Percentiles rank a stretch among this genome's conserved stretches.
These are phyloP conservation scores for Plectropomus leopardus DNA, from an alignment of 2,113 vertebrate species.

Conservation along the genomic window DNA sequence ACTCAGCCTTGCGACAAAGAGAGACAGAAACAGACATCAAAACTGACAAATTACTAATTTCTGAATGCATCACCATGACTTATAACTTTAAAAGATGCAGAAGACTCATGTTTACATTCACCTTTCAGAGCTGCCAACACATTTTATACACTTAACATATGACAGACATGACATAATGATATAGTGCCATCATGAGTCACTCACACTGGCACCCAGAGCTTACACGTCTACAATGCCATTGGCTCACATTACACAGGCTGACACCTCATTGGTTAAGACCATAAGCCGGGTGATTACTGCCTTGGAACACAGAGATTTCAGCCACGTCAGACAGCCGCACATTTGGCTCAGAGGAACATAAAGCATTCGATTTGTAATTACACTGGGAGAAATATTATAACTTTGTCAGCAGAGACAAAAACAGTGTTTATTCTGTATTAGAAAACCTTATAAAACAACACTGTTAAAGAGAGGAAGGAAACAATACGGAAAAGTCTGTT, in stretches of 20 bases:
- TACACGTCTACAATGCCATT: slow-evolving; percentile 33
- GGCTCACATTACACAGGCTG: slow-evolving; percentile 45
- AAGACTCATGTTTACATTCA: background rate
- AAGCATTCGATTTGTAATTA: slow-evolving; percentile 40
- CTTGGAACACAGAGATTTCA: slow-evolving; percentile 41
- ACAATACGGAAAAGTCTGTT: background rate
- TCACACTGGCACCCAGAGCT: slow-evolving; percentile 40
- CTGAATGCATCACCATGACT: background rate
- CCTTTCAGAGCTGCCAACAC: background rate
- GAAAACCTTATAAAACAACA: background rate
- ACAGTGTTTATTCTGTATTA: background rate
- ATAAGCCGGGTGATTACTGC: slow-evolving; percentile 60
- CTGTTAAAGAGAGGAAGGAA: background rate
- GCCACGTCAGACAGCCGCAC: slow-evolving; percentile 22
- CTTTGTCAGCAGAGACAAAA: background rate
- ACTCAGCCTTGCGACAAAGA: slow-evolving; percentile 87
- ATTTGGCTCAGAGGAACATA: slow-evolving; percentile 6
- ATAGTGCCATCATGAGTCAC: slow-evolving; percentile 34
- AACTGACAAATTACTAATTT: background rate
- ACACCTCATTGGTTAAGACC: slow-evolving; percentile 59
- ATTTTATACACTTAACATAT: background rate
- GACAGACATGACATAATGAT: slow-evolving; percentile 55
- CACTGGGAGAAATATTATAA: background rate
- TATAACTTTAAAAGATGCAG: background rate
- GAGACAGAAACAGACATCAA: background rate